Evolutionary conservation across 2,113 vertebrate species (phyloP), one percentile per base, ranked within the genome.

Genomic region (Sander lucioperca): DNA sequence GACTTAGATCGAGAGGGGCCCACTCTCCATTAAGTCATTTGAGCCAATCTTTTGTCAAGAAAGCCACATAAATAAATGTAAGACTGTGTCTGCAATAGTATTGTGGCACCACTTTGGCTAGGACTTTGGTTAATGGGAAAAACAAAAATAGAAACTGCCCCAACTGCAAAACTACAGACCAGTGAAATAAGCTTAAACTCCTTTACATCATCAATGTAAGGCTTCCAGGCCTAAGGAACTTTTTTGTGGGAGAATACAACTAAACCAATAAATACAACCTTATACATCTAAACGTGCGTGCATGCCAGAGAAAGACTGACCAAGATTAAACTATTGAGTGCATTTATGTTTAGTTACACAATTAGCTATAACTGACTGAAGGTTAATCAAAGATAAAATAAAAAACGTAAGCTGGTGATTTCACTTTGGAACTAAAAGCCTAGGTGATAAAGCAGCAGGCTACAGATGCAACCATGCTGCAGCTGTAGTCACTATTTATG

Each of bases 371-470:
- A 47, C 3, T 21, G 48, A 27, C 0, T 64, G 15, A 53, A 18
- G 1, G 3, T 50, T 16, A 25, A 21, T 14, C 5, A 25, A 27
- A 14, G 12, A 15, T 15, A 0, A 27, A 25, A 36, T 13, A 5
- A 23, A 54, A 56, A 4, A 14, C 2, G 7, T 36, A 25, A 53
- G 2, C 47, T 3, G 18, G 48, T 30, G 43, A 33, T 11, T 19
- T 33, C 0, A 65, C 2, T 43, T 43, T 9, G 4, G 7, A 43
- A 53, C 21, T 23, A 7, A 51, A 51, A 23, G 30, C 18, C 11
- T 39, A 57, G 43, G 13, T 18, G 56, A 39, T 25, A 9, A 18
- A 50, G 64, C 75, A 61, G 43, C 71, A 82, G 54, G 64, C 27
- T n/a, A 5, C 0, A 71, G 12, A 6, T n/a, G 57, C 0, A 43